A percentile compares a stretch with the other conserved stretches of the same genome.
Evolutionary conservation across 2,888 invertebrate species (phyloP).

Genomic region (Boloria euphrosyne): DNA sequence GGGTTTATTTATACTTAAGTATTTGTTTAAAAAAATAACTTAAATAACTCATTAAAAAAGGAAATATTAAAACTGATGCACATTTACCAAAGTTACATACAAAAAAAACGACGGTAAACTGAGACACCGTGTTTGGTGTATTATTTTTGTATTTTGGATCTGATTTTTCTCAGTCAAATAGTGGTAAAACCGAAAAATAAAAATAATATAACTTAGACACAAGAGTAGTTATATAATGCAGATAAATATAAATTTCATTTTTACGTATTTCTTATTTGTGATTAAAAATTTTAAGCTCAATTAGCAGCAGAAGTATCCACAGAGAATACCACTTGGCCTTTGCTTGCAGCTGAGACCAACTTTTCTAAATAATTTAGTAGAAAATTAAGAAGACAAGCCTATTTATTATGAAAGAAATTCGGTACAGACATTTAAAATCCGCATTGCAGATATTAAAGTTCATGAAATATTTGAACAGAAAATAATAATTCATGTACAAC

Average conservation of each 20-base stretch:
- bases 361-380: conserved; percentile 24
- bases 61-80: too few relatives aligned
- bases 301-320: conserved; percentile 22
- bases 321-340: conserved; percentile 17
- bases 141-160: too few relatives aligned
- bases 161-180: too few relatives aligned
- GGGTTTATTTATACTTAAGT: too few relatives aligned
- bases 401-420: conserved; percentile 33
- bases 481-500: conserved; percentile 18
- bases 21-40: too few relatives aligned
- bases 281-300: conserved; percentile 17
- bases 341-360: conserved; percentile 26
- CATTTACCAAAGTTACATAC: too few relatives aligned
- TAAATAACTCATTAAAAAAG: too few relatives aligned
- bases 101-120: too few relatives aligned
- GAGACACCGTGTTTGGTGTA: too few relatives aligned
- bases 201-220: too few relatives aligned
- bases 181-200: too few relatives aligned
- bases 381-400: conserved; percentile 31
- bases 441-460: conserved; percentile 37
- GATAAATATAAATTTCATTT: not conserved
- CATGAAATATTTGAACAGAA: conserved; percentile 24
- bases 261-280: not conserved
- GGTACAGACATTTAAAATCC: conserved; percentile 28
- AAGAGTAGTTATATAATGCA: too few relatives aligned